Conservation (phyloP, 2,888 invertebrate genomes). For the Ichneumoninae sp. region DNA sequence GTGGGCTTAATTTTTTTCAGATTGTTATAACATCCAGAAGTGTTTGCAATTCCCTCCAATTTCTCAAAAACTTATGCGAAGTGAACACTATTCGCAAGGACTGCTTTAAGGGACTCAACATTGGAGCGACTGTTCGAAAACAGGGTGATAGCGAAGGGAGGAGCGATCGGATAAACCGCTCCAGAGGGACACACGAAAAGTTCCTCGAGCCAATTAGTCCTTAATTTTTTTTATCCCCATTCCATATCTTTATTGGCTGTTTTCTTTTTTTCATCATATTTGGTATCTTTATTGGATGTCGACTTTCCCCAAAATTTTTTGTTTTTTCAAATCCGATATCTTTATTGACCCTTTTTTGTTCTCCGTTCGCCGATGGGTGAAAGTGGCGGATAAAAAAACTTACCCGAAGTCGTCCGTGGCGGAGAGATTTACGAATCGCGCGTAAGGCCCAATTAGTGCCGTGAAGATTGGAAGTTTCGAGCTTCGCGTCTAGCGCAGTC, state of each 20-base stretch:
- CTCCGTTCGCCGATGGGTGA: conserved; percentile 11
- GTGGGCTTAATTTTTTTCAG: no score
- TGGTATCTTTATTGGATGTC: conserved; percentile 26
- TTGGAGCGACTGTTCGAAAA: conserved; percentile 3
- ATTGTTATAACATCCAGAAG: no score
- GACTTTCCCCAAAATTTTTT: not conserved
- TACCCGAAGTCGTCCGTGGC: not conserved
- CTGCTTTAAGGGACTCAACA: conserved; percentile 44
- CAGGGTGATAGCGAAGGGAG: not conserved
- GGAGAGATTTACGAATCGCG: conserved; percentile 54
- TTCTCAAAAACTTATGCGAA: no score
- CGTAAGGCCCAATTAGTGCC: conserved; percentile 51
- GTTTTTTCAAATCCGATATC: conserved; percentile 5
- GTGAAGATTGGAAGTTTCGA: conserved; percentile 39
- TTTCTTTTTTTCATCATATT: conserved; percentile 17
- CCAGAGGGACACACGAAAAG: not conserved
- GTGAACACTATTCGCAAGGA: no score
- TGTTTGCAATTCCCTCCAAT: no score
- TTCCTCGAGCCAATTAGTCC: conserved; percentile 8
- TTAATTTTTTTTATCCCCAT: not conserved
- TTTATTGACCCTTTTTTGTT: conserved; percentile 31
- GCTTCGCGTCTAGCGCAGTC: not conserved
- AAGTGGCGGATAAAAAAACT: conserved; percentile 14
- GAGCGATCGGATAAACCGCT: not conserved
- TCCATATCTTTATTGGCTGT: conserved; percentile 23